Evolutionary conservation across 2,888 invertebrate species (phyloP).

Genomic region (Beris morrisii): DNA sequence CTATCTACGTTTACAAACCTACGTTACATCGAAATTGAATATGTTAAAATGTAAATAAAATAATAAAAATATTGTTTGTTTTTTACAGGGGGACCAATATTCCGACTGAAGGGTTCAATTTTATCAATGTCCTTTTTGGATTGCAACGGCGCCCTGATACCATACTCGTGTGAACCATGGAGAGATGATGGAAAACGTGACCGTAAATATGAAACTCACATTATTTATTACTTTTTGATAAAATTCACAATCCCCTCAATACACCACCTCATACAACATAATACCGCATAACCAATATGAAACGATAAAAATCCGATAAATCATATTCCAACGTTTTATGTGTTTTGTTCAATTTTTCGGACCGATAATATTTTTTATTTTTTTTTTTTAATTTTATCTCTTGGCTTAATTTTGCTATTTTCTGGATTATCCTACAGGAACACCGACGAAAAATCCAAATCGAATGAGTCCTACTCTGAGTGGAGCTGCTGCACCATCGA

Average conservation of each 20-base stretch:
- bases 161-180: slow-evolving; percentile 90
- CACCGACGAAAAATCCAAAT: slow-evolving; percentile 71
- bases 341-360: neutral
- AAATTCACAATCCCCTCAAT: neutral
- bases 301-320: neutral
- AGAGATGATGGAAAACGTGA: slow-evolving; percentile 67
- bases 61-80: neutral
- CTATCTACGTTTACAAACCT: no score
- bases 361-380: neutral
- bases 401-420: neutral
- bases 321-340: neutral
- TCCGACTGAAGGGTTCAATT: slow-evolving; percentile 94
- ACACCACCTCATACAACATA: neutral
- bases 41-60: neutral
- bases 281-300: neutral
- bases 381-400: slow-evolving; percentile 3
- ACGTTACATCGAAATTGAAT: neutral
- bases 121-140: slow-evolving; percentile 95
- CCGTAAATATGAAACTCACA: slow-evolving; percentile 46
- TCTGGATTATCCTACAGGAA: slow-evolving; percentile 52
- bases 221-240: slow-evolving; percentile 13
- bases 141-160: slow-evolving; percentile 89
- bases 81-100: slow-evolving; percentile 86
- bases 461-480: slow-evolving; percentile 77
- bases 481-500: slow-evolving; percentile 61